A percentile compares a stretch with the other conserved stretches of the same genome.
phyloP scores from a whole-genome alignment of 2,113 vertebrate species.

The Sorex araneus region DNA sequence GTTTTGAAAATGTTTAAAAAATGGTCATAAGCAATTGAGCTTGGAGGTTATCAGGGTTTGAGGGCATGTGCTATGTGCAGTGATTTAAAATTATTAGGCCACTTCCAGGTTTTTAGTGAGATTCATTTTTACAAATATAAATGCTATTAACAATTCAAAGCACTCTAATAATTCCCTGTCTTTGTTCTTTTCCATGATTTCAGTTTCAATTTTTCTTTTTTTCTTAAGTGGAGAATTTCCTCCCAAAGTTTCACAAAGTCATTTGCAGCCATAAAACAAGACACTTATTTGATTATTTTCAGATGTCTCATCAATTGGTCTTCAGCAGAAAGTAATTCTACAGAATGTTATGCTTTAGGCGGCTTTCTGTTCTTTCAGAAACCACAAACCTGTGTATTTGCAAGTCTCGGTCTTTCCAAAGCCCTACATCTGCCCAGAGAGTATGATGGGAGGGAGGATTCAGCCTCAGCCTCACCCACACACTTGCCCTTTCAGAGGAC shows the following conservation, averaged over 20 bases:
- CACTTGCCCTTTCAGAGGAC: constrained; percentile 18
- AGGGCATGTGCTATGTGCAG: constrained; percentile 56
- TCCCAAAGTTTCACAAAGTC: constrained; percentile 78
- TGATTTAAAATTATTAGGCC: constrained; percentile 79
- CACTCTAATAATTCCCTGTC: constrained; percentile 69
- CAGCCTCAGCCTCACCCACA: background rate
- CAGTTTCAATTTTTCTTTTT: constrained; percentile 66
- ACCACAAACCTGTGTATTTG: constrained; percentile 77
- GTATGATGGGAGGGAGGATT: background rate
- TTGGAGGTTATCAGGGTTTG: constrained; percentile 71
- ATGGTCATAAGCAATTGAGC: constrained; percentile 64
- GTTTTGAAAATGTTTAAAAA: constrained; percentile 70
- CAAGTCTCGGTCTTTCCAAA: constrained; percentile 57
- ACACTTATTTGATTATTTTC: constrained; percentile 76
- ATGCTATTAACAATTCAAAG: constrained; percentile 81
- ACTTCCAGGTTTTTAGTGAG: constrained; percentile 80
- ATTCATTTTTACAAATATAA: constrained; percentile 81
- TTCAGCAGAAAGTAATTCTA: constrained; percentile 63
- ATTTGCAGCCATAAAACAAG: constrained; percentile 76
- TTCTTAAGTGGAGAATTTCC: constrained; percentile 80
- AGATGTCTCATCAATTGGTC: constrained; percentile 71
- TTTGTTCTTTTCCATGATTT: constrained; percentile 62
- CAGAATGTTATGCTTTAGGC: constrained; percentile 73
- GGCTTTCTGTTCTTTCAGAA: constrained; percentile 76
- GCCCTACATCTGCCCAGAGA: background rate